Base-by-base conservation (phyloP, 2,113 vertebrate genomes). In the Vulpes lagopus region DNA sequence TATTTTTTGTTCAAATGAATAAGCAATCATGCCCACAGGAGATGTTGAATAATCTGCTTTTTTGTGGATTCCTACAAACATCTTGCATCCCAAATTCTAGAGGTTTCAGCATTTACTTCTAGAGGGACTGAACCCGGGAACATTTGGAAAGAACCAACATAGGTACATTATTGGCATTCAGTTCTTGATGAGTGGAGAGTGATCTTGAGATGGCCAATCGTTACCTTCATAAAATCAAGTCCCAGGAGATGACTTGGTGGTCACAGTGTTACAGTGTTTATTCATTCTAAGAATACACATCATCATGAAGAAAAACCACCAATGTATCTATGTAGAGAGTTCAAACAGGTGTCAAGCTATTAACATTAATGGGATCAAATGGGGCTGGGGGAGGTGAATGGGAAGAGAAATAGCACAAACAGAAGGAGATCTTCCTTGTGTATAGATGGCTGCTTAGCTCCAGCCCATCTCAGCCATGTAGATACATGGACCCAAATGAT, bases 401-500 rank as follows among this genome's bases (percentile, higher is more conserved):
- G n/a, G 25, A 49, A 22, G 22, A 7, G 0, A 25, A 32, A 0
- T 11, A 2, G n/a, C n/a, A 8, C 23, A 65, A 35, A 49, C 5
- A 4, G 15, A 16, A 32, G 1, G 43, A 25, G 20, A 22, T 10
- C 55, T 30, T 12, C n/a, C 19, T 22, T 27, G 22, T 11, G 22
- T 20, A 4, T 17, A 49, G 3, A 55, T 1, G 11, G 5, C 38
- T 62, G 8, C 27, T 86, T 57, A 25, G 3, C 30, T 25, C 51
- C 22, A 89, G 25, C 17, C 65, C 10, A 3, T n/a, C 2, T 14
- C 8, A 53, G 43, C 1, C 73, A 35, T 4, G 2, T 11, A 20
- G 49, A 65, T 55, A 89, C 0, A 1, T 6, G 16, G 10, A 8
- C 1, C 10, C 27, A 55, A 49, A 6, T 10, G 8, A 9, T 1